Percentiles rank a stretch among this genome's conserved stretches.
Conservation (phyloP, 2,797 vertebrate genomes). For the Remorina albescens region DNA sequence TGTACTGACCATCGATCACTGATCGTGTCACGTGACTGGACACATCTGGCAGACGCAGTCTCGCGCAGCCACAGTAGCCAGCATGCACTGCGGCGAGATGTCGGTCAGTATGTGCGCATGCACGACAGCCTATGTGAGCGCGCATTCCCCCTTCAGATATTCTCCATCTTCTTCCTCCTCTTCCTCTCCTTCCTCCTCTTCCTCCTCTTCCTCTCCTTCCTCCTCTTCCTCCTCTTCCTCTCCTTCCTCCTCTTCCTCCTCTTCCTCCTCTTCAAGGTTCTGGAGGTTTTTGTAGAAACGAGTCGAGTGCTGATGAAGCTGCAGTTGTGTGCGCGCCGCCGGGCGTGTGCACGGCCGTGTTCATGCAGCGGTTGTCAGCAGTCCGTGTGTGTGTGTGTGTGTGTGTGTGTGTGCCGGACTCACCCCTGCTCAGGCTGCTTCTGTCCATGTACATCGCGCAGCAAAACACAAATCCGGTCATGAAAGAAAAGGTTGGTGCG, state of each 20-base stretch:
- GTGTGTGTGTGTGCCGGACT: constrained; percentile 51
- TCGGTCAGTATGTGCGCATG: constrained; percentile 77
- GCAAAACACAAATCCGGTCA: constrained; percentile 88
- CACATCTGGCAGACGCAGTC: constrained; percentile 65
- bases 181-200: too few relatives aligned
- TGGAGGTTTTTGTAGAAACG: fast-evolving
- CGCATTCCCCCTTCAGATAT: too few relatives aligned
- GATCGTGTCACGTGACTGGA: too few relatives aligned
- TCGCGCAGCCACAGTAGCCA: constrained; percentile 63
- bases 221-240: too few relatives aligned
- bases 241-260: too few relatives aligned
- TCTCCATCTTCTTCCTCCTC: too few relatives aligned
- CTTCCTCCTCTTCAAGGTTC: too few relatives aligned
- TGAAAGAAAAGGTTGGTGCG: constrained; percentile 80
- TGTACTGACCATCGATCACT: too few relatives aligned
- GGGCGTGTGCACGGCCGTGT: background rate
- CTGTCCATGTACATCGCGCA: constrained; percentile 90
- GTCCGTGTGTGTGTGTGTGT: background rate
- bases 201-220: too few relatives aligned
- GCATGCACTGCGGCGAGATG: constrained; percentile 79
- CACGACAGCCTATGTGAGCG: constrained; percentile 22
- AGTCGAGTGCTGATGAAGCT: background rate
- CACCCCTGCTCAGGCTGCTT: constrained; percentile 86
- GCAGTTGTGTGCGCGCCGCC: constrained; percentile 19
- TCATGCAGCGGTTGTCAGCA: background rate